Evolutionary conservation across 1,140 invertebrate species (phyloP).

Genomic region (Drosophila gunungcola): DNA sequence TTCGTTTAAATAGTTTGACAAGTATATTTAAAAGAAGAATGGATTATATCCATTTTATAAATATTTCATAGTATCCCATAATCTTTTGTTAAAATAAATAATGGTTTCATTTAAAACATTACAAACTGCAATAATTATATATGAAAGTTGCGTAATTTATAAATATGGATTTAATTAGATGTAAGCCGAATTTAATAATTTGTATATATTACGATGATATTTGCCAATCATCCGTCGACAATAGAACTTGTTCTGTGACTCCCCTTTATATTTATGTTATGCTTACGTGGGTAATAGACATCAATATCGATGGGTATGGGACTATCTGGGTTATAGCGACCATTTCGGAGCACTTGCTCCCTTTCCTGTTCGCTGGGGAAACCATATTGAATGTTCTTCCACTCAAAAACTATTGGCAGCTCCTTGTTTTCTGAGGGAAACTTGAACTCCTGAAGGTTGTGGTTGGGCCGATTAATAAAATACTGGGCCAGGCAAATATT

Average conservation of each 20-base stretch:
- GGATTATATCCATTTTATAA: too few relatives aligned
- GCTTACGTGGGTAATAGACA: slow-evolving; percentile 63
- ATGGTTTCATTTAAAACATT: too few relatives aligned
- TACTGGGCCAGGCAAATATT: slow-evolving; percentile 16
- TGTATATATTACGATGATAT: not conserved
- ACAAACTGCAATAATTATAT: not conserved
- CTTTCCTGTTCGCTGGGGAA: slow-evolving; percentile 55
- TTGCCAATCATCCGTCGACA: not conserved
- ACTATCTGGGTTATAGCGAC: slow-evolving; percentile 57
- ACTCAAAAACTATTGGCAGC: slow-evolving; percentile 44
- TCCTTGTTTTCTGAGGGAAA: slow-evolving; percentile 32
- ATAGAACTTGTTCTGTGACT: not conserved
- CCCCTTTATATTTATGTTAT: not conserved
- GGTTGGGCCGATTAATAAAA: slow-evolving; percentile 5
- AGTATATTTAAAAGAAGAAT: too few relatives aligned
- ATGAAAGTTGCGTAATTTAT: not conserved
- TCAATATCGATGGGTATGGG: slow-evolving; percentile 67
- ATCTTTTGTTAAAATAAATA: too few relatives aligned
- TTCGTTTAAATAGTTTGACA: too few relatives aligned
- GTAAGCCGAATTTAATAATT: not conserved
- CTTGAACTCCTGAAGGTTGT: not conserved
- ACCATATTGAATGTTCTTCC: slow-evolving; percentile 57
- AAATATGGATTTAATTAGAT: not conserved
- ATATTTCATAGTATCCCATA: too few relatives aligned
- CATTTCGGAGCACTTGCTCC: slow-evolving; percentile 33